These are phyloP conservation scores for Pao palembangensis DNA, from an alignment of 2,113 vertebrate species.

Conservation along the genomic window DNA sequence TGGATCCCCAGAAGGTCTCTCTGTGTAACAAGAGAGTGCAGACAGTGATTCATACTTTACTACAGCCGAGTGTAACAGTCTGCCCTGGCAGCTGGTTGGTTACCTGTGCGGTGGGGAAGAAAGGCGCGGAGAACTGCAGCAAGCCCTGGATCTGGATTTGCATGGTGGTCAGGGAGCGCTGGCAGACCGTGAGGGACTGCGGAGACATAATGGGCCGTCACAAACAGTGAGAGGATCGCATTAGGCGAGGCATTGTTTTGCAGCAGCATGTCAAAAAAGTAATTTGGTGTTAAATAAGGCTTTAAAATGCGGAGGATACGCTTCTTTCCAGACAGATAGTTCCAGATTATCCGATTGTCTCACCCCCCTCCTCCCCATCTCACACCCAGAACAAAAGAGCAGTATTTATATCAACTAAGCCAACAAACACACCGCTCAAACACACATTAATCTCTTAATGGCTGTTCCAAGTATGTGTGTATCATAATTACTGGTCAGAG, in stretches of 20 bases:
- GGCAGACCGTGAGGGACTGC: slow-evolving; percentile 85
- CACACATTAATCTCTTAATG: slow-evolving; percentile 59
- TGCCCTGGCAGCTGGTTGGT: slow-evolving; percentile 42
- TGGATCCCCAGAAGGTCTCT: slow-evolving; percentile 89
- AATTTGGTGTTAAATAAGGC: slow-evolving; percentile 45
- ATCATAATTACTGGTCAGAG: slow-evolving; percentile 39
- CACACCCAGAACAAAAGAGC: slow-evolving; percentile 45
- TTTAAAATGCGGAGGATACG: slow-evolving; percentile 44
- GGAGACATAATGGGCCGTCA: slow-evolving; percentile 35
- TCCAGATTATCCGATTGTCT: slow-evolving; percentile 51
- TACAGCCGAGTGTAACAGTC: slow-evolving; percentile 21
- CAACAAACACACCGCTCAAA: slow-evolving; percentile 51
- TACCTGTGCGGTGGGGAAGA: slow-evolving; percentile 89
- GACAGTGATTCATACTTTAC: slow-evolving; percentile 32
- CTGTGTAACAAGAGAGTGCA: slow-evolving; percentile 67
- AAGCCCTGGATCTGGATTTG: slow-evolving; percentile 87
- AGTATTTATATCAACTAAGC: slow-evolving; percentile 54
- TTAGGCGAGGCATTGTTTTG: slow-evolving; percentile 42
- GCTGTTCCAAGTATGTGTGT: slow-evolving; percentile 37
- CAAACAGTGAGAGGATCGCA: slow-evolving; percentile 38
- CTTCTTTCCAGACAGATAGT: slow-evolving; percentile 54
- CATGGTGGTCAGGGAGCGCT: slow-evolving; percentile 90
- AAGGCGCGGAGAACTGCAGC: slow-evolving; percentile 78
- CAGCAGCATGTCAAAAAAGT: slow-evolving; percentile 36
- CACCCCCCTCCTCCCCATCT: slow-evolving; percentile 17